phyloP scores from a whole-genome alignment of 2,797 vertebrate species.

The Ptychadena robeensis region DNA sequence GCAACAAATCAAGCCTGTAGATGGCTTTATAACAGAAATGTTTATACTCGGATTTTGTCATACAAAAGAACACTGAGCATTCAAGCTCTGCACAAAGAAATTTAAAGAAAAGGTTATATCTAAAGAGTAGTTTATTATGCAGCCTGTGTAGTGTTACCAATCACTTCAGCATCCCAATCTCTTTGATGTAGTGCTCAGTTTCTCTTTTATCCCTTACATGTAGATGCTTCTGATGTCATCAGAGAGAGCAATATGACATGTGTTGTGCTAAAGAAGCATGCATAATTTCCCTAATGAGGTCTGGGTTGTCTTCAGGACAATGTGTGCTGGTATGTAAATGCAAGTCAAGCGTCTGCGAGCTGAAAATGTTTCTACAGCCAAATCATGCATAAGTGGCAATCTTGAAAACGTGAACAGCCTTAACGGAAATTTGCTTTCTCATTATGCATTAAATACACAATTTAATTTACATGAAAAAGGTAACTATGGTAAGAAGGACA shows the following conservation, averaged over 20 bases:
- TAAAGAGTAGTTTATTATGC: constrained; percentile 39
- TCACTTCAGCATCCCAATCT: constrained; percentile 23
- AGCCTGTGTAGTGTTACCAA: constrained; percentile 19
- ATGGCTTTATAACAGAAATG: background rate
- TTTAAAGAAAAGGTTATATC: background rate
- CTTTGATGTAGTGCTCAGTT: constrained; percentile 32
- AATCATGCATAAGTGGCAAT: constrained; percentile 59
- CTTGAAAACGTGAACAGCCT: constrained; percentile 49
- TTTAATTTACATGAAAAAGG: constrained; percentile 50
- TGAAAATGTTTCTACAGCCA: constrained; percentile 57
- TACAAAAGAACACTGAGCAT: background rate
- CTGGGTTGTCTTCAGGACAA: constrained; percentile 30
- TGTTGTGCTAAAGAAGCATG: constrained; percentile 53
- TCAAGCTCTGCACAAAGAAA: background rate
- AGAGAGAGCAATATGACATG: constrained; percentile 45
- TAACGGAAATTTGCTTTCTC: constrained; percentile 32
- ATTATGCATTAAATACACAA: constrained; percentile 36
- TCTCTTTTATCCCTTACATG: constrained; percentile 33
- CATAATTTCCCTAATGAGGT: constrained; percentile 51
- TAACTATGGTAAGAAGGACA: constrained; percentile 10
- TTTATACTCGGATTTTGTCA: background rate
- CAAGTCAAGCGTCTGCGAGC: constrained; percentile 50
- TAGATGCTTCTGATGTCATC: constrained; percentile 51
- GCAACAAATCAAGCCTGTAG: background rate
- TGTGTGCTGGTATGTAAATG: constrained; percentile 53